phyloP scores from a whole-genome alignment of 1,140 invertebrate genomes.

The Drosophila sp. region DNA sequence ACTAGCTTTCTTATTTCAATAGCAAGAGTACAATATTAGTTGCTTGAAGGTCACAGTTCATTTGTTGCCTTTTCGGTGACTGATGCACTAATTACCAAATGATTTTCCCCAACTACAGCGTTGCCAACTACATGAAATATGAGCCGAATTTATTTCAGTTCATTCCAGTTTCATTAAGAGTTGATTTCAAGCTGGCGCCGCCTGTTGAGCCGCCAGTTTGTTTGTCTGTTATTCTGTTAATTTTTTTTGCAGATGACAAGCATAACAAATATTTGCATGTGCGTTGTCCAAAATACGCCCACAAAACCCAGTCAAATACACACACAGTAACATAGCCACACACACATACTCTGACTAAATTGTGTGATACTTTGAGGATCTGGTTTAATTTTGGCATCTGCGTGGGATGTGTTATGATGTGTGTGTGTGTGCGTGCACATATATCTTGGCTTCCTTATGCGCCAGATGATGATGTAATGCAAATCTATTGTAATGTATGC shows the following conservation, averaged over 20 bases:
- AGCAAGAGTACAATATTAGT: too few relatives aligned
- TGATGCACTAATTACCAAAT: conserved; percentile 29
- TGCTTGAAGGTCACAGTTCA: not conserved
- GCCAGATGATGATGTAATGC: conserved; percentile 52
- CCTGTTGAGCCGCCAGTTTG: conserved; percentile 43
- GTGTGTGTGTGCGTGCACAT: not conserved
- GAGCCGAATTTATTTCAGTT: conserved; percentile 26
- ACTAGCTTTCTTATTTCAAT: too few relatives aligned
- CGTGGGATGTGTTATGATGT: conserved; percentile 10
- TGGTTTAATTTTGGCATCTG: conserved; percentile 26
- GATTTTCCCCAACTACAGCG: not conserved
- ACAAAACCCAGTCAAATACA: too few relatives aligned
- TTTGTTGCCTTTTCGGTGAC: not conserved
- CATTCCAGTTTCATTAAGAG: not conserved
- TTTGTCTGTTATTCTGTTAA: conserved; percentile 18
- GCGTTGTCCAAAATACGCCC: conserved; percentile 38
- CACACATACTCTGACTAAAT: conserved; percentile 21
- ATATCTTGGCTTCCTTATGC: conserved; percentile 32
- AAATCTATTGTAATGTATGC: conserved; percentile 81
- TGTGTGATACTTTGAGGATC: conserved; percentile 6
- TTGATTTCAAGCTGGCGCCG: conserved; percentile 19
- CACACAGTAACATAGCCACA: conserved; percentile 2
- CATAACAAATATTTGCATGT: conserved; percentile 65
- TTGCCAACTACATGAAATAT: conserved; percentile 7
- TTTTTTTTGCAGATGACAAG: conserved; percentile 29